Conservation (phyloP, 2,113 vertebrate species). For the Barbus barbus region DNA sequence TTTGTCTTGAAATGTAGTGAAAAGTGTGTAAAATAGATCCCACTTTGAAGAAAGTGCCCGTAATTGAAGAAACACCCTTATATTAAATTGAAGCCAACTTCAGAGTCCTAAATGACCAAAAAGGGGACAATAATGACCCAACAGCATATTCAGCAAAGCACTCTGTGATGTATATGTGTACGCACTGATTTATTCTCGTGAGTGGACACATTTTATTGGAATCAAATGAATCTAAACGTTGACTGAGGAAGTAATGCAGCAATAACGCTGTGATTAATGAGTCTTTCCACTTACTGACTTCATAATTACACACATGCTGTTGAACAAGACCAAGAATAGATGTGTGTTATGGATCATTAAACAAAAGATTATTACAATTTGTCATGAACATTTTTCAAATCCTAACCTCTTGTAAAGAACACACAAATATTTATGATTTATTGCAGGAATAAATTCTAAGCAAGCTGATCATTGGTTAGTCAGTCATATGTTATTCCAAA, state of each 20-base stretch:
- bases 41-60: too few relatives aligned
- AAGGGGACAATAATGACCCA: not conserved
- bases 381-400: not conserved
- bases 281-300: not conserved
- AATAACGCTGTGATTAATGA: constrained; percentile 8
- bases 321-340: not conserved
- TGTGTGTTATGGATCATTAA: not conserved
- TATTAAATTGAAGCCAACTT: too few relatives aligned
- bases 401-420: not conserved
- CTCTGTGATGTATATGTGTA: too few relatives aligned
- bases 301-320: not conserved
- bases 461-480: not conserved
- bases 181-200: too few relatives aligned
- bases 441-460: not conserved
- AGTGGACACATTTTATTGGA: not conserved
- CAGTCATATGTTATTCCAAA: not conserved
- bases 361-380: not conserved
- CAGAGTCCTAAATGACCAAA: too few relatives aligned
- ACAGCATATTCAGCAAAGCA: not conserved
- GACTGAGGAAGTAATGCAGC: too few relatives aligned
- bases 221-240: not conserved
- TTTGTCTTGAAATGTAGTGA: not conserved
- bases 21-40: too few relatives aligned
- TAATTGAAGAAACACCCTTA: too few relatives aligned
- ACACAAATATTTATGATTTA: not conserved